These are phyloP conservation scores for Pollicipes pollicipes DNA, from an alignment of 1,140 invertebrate species.

Conservation along the genomic window DNA sequence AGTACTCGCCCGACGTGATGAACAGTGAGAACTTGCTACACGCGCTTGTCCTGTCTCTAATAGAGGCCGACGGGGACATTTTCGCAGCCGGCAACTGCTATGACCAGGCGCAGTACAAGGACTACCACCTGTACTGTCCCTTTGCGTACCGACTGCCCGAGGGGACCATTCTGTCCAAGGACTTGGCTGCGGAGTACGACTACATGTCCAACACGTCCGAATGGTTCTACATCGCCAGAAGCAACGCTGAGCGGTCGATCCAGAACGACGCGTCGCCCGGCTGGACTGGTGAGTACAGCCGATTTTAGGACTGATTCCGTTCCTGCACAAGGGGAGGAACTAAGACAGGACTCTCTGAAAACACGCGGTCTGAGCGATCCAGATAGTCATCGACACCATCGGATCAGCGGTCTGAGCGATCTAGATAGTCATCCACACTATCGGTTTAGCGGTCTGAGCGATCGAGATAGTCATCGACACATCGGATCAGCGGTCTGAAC, in stretches of 20 bases:
- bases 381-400: too few species aligned
- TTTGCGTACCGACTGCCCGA: conserved; percentile 78
- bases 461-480: too few species aligned
- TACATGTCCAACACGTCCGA: conserved; percentile 78
- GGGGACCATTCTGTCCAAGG: conserved; percentile 70
- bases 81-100: conserved; percentile 85
- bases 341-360: too few species aligned
- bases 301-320: too few species aligned
- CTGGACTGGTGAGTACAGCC: conserved; percentile 51
- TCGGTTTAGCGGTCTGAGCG: too few species aligned
- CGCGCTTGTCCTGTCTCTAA: conserved; percentile 71
- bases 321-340: too few species aligned
- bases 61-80: conserved; percentile 84
- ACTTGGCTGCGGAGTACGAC: conserved; percentile 77
- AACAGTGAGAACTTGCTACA: conserved; percentile 74
- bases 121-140: conserved; percentile 71
- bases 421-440: too few species aligned
- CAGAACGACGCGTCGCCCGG: conserved; percentile 42
- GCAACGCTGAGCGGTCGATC: conserved; percentile 73
- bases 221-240: conserved; percentile 81
- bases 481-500: too few species aligned
- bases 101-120: conserved; percentile 64
- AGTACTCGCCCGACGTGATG: conserved; percentile 59
- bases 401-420: too few species aligned
- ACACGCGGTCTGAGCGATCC: too few species aligned